Conservation (phyloP, 64 coral and sea anemone species). For the Stichodactyla mertensii region DNA sequence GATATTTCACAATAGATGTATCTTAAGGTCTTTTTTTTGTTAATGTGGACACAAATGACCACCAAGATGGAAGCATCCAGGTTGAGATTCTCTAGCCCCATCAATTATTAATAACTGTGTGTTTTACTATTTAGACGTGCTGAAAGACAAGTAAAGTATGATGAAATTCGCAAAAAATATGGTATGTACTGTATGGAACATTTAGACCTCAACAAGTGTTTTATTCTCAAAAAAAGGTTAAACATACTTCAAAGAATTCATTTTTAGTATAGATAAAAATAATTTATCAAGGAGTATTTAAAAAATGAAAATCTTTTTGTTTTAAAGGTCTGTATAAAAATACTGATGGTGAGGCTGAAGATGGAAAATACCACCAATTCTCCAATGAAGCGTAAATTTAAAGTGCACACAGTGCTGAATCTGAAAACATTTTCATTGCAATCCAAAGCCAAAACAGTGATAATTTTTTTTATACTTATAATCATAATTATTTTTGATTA, state of each 20-base stretch:
- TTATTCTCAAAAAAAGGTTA: no score
- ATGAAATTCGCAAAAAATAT: constrained; percentile 72
- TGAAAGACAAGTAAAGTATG: constrained; percentile 58
- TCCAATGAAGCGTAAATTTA: constrained; percentile 10
- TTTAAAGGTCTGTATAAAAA: constrained; percentile 19
- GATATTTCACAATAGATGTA: no score
- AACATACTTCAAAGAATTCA: neutral
- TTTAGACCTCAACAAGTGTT: no score
- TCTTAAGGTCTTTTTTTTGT: no score
- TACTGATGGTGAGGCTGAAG: constrained; percentile 1
- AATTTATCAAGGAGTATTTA: no score
- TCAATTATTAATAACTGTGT: neutral
- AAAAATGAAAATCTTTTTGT: neutral
- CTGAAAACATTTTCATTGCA: neutral
- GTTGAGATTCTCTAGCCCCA: no score
- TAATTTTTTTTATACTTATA: constrained; percentile 17
- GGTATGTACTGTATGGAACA: constrained; percentile 1
- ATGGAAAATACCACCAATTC: constrained; percentile 27
- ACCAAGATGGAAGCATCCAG: no score
- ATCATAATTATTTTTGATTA: neutral
- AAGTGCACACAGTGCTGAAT: neutral
- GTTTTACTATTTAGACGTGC: constrained; percentile 25
- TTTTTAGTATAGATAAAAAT: no score
- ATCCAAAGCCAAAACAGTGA: neutral
- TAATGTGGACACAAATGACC: no score